These are phyloP conservation scores for Campoplex nolae DNA, from an alignment of 2,888 invertebrate species.

Conservation along the genomic window DNA sequence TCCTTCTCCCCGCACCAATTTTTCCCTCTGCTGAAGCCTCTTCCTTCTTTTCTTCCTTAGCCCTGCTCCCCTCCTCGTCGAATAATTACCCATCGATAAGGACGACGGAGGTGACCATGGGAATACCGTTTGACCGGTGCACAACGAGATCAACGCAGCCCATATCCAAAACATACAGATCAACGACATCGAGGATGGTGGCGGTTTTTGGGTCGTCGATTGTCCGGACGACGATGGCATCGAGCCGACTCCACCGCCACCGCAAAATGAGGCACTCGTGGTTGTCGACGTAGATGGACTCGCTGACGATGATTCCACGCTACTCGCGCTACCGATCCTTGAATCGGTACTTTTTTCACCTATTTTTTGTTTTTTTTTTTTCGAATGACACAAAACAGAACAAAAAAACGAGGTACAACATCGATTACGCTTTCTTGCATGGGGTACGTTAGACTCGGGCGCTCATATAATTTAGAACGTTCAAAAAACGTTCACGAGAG, in stretches of 20 bases:
- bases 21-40: neutral
- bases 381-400: neutral
- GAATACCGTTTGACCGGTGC: conserved; percentile 74
- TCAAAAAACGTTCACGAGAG: no score
- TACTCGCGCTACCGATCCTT: conserved; percentile 70
- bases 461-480: no score
- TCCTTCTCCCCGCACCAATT: neutral
- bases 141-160: conserved; percentile 85
- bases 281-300: conserved; percentile 70
- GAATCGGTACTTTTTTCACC: conserved; percentile 64
- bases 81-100: conserved; percentile 43
- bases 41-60: neutral
- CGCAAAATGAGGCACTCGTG: conserved; percentile 77
- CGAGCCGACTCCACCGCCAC: conserved; percentile 79
- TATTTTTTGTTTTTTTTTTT: conserved; percentile 43
- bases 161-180: conserved; percentile 82
- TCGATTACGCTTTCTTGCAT: conserved; percentile 1
- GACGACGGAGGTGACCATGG: conserved; percentile 68
- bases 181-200: conserved; percentile 74
- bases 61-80: neutral
- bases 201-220: conserved; percentile 78
- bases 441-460: no score
- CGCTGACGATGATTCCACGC: conserved; percentile 71
- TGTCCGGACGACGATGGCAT: conserved; percentile 82
- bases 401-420: neutral